Evolutionary conservation across 2,888 invertebrate genomes (phyloP).

Genomic region (Melanargia galathea): DNA sequence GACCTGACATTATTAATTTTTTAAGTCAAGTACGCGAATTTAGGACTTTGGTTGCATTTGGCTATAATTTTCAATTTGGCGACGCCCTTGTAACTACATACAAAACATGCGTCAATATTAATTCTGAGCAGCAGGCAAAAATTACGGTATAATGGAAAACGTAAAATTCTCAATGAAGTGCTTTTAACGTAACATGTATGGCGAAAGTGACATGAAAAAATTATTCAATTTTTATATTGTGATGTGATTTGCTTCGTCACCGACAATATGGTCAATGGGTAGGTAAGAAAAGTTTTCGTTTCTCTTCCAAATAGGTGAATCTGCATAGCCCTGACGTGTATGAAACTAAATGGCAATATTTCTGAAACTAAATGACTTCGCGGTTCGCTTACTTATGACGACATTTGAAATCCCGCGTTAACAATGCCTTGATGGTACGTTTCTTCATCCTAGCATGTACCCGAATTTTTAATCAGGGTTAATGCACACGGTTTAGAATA

Average conservation of each 20-base stretch:
- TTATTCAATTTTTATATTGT: not conserved
- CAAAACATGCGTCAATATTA: not conserved
- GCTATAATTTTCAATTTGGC: too few relatives aligned
- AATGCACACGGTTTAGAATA: too few relatives aligned
- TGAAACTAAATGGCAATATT: not conserved
- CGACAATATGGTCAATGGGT: constrained; percentile 63
- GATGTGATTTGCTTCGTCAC: constrained; percentile 51
- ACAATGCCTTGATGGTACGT: too few relatives aligned
- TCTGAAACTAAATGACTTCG: too few relatives aligned
- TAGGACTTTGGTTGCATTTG: too few relatives aligned
- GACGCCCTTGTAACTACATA: too few relatives aligned
- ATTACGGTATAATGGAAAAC: not conserved
- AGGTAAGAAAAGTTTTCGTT: constrained; percentile 22
- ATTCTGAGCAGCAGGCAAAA: constrained; percentile 11
- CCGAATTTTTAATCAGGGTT: too few relatives aligned
- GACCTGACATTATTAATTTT: too few relatives aligned
- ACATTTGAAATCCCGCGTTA: too few relatives aligned
- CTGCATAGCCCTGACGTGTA: not conserved
- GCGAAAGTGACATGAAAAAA: not conserved
- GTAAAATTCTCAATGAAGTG: not conserved
- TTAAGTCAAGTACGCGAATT: too few relatives aligned
- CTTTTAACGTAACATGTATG: not conserved
- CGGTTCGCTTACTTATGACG: too few relatives aligned
- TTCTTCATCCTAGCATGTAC: too few relatives aligned
- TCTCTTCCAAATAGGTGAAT: not conserved